Base-by-base conservation (phyloP, 2,797 vertebrate genomes). In the Prunella strophiata region DNA sequence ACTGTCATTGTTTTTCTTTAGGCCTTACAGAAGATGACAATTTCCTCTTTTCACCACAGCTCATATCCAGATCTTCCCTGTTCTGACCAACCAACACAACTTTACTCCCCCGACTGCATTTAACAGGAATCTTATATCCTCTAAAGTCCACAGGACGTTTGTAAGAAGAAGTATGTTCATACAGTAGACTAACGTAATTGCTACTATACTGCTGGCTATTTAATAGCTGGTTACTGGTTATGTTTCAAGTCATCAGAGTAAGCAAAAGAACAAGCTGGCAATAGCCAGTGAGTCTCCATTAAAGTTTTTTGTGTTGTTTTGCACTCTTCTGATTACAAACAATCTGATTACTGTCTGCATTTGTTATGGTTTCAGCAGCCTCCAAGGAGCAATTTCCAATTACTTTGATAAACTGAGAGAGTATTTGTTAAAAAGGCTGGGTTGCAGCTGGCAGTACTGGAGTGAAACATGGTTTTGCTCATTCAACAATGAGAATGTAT, bases 341-440 rank as follows among this genome's bases (percentile, higher is more conserved):
- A 88, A 58, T 77, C 81, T 63, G 66, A 92, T 93, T 87, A 88
- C 70, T 73, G 67, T 45, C 85, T 91, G 52, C 58, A 76, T 84
- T 78, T 92, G 82, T 95, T 92, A 93, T 21, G 38, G 47, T 78
- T 96, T 92, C 89, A 84, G 85, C 51, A 81, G 85, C 63, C 91
- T 90, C 85, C 59, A 93, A 91, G 73, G 79, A 91, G 76, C 63
- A 78, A 93, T 92, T 96, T 94, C 59, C 89, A 96, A 92, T 93
- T 93, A 82, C 88, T 96, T 5, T 81, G 93, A 94, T 84, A 93
- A 96, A 91, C 32, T 20, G n/a, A 85, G 75, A 76, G 40, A 57
- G 20, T 42, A 59, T 81, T 75, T 92, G 62, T 88, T 86, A 75
- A 90, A 96, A 91, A 77, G 88, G 58, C 79, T 86, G 85, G 47